Evolutionary conservation across 1,140 invertebrate species (phyloP), one percentile per base, ranked within the genome.

Genomic region (Diorhabda sublineata): DNA sequence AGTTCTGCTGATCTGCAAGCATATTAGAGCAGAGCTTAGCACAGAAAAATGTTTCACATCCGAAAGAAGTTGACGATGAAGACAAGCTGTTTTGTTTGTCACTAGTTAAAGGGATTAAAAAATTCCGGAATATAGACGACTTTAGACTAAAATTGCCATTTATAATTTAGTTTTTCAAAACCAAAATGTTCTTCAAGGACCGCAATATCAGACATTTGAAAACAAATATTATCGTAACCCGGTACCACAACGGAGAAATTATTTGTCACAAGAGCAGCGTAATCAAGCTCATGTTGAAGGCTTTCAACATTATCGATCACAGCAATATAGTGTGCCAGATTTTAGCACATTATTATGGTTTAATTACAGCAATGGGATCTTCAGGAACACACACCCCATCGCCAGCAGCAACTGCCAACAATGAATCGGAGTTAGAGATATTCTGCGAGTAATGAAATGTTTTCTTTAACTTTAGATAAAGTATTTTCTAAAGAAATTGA

Each of bases 61-160:
- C 58, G 11, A 68, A 64, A 69, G 71, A 75, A 73, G 68, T 74
- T 68, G 73, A 76, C 61, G 66, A 75, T 73, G 69, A 73, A 68
- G 73, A 76, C 62, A 76, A 76, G 67, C 69, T 76, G 68, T 75
- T 75, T 75, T 76, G 69, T 75, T 72, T 73, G 70, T 75, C 73
- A 71, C 67, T 73, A 47, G 65, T 73, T 73, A 76, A 73, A 73
- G 68, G 75, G 68, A 72, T 70, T 60, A 67, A 75, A 75, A 75
- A 72, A 64, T 76, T 43, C 75, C 73, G 56, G 69, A 70, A 75
- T 68, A 76, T 73, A 70, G 47, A 44, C 73, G 73, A n/a, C 2
- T 72, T 57, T 66, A 68, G n/a, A 73, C 73, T 67, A 74, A 76
- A 70, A 74, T 74, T 73, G 68, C 26, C 47, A 73, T 75, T 60